Evolutionary conservation across 1,140 invertebrate genomes (phyloP), one percentile per base, ranked within the genome.

Genomic region (Drosophila kohkoa): DNA sequence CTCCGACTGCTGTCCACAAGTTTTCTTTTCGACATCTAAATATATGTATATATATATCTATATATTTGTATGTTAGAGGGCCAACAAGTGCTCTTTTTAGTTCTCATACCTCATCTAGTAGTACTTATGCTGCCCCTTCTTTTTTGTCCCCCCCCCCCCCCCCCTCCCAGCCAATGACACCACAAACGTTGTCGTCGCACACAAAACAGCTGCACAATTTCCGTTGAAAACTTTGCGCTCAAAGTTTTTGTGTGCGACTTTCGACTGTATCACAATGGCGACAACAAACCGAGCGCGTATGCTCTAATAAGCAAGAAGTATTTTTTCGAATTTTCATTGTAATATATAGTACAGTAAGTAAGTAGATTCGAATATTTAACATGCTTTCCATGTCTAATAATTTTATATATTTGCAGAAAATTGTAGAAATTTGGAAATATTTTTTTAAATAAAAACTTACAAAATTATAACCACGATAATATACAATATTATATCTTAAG

Each of bases 191-290:
- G 64, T 68, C 71, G 60, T 60, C 69, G 57, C 72, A 64, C 81
- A 75, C 74, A 89, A 88, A 88, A 89, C 85, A 88, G 85, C 85
- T 88, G 85, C 85, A 89, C 77, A 85, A 81, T 88, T 88, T 88
- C 85, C 83, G 83, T 73, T 70, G 74, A 46, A 87, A 87, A 87
- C 80, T 87, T 87, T 77, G 74, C 63, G 69, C 51, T 79, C 35
- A 88, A 87, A 87, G 69, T 87, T 87, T 86, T 88, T 88, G 80
- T 88, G 77, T 77, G 80, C 80, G 85, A 88, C 83, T 87, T 88
- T 85, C 55, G 81, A 52, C 60, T 58, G 60, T 13, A 7, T 13
- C 46, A 32, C 58, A 54, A 54, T 45, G 54, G 54, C 82, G 83
- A 69, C 63, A 83, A 71, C 63, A 82, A 49, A 16, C 32, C 45